These are phyloP conservation scores for Mormyrops boulengeri DNA, from an alignment of 2,797 vertebrate species.

Conservation along the genomic window DNA sequence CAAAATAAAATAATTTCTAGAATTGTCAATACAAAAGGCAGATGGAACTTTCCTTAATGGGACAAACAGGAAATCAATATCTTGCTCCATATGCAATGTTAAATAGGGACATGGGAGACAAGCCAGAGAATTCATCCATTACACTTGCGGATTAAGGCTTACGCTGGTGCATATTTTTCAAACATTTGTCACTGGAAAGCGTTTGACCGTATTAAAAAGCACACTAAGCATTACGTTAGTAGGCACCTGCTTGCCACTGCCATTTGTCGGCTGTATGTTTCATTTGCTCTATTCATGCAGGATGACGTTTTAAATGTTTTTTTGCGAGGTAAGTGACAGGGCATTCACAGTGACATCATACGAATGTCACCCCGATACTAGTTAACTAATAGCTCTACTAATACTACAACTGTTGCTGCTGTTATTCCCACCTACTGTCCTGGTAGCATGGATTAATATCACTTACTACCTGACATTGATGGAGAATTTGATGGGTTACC, in stretches of 20 bases:
- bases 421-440: neutral
- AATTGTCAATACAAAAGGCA: neutral
- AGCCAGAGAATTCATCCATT: neutral
- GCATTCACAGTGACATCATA: neutral
- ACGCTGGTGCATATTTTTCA: neutral
- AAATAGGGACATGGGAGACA: neutral
- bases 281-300: neutral
- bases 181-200: neutral
- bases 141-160: neutral
- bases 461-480: neutral
- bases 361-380: neutral
- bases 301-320: neutral
- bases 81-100: neutral
- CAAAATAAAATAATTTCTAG: neutral
- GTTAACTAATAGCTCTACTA: neutral
- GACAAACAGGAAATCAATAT: constrained; percentile 1
- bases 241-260: neutral
- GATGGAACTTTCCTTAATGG: constrained; percentile 5
- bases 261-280: neutral
- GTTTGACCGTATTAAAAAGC: neutral
- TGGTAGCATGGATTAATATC: neutral
- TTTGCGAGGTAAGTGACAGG: neutral
- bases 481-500: neutral
- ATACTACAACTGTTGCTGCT: neutral
- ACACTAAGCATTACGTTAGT: neutral